phyloP scores from a whole-genome alignment of 2,113 vertebrate species.

The Pangasianodon gigas region DNA sequence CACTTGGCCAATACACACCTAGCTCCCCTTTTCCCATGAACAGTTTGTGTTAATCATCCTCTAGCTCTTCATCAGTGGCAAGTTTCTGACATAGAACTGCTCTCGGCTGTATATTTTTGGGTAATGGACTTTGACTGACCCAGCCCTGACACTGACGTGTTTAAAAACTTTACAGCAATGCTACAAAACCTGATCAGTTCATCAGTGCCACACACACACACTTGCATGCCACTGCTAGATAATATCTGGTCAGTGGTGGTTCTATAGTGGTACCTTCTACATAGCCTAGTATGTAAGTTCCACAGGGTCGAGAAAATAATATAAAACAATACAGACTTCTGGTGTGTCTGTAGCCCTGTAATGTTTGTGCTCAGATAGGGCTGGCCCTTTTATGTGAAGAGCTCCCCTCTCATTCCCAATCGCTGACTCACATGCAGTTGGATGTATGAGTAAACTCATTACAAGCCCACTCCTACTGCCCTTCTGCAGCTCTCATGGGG shows the following conservation, averaged over 20 bases:
- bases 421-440: conserved; percentile 27
- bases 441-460: conserved; percentile 11
- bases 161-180: neutral
- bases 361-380: neutral
- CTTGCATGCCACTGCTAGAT: neutral
- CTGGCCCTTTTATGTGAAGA: neutral
- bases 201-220: neutral
- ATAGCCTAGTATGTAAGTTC: neutral
- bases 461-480: conserved; percentile 10
- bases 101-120: neutral
- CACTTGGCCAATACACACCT: neutral
- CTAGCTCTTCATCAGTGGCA: neutral
- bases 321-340: neutral
- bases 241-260: neutral
- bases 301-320: neutral
- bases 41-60: neutral
- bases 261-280: neutral
- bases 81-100: neutral
- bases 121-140: neutral
- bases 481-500: neutral
- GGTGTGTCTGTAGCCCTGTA: neutral
- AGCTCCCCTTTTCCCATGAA: neutral
- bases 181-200: neutral
- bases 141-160: neutral
- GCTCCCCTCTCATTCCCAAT: neutral